Percentiles rank a stretch among this genome's conserved stretches.
These are phyloP conservation scores for Varanus salvator DNA, from an alignment of 2,113 vertebrate genomes.

Conservation along the genomic window DNA sequence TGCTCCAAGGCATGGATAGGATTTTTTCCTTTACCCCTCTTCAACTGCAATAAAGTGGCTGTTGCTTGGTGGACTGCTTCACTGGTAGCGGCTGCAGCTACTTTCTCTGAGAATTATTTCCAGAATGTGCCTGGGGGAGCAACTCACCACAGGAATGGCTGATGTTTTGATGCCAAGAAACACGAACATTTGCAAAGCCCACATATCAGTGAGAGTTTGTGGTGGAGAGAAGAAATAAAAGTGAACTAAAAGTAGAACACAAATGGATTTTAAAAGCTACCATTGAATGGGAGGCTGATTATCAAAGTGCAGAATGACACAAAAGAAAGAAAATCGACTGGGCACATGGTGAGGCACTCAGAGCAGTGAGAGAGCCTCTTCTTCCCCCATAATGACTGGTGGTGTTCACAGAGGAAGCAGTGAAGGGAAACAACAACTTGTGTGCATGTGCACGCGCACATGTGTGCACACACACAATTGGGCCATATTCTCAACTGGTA, in stretches of 20 bases:
- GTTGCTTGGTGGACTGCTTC: background rate
- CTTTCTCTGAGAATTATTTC: background rate
- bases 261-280: background rate
- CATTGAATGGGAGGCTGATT: background rate
- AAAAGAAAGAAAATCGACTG: background rate
- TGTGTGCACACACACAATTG: conserved; percentile 4
- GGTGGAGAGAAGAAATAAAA: background rate
- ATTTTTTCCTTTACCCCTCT: background rate
- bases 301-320: background rate
- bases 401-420: conserved; percentile 54
- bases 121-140: background rate
- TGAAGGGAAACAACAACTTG: background rate
- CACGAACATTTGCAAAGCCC: background rate
- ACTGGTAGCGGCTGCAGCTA: background rate
- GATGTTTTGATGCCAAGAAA: background rate
- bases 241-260: background rate
- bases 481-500: conserved; percentile 21
- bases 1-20: background rate
- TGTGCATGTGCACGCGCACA: too few species aligned
- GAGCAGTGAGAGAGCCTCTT: conserved; percentile 35
- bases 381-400: conserved; percentile 57
- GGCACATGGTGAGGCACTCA: background rate
- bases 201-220: background rate
- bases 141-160: background rate
- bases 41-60: background rate